phyloP scores from a whole-genome alignment of 2,797 vertebrate species.

The Coreius guichenoti region DNA sequence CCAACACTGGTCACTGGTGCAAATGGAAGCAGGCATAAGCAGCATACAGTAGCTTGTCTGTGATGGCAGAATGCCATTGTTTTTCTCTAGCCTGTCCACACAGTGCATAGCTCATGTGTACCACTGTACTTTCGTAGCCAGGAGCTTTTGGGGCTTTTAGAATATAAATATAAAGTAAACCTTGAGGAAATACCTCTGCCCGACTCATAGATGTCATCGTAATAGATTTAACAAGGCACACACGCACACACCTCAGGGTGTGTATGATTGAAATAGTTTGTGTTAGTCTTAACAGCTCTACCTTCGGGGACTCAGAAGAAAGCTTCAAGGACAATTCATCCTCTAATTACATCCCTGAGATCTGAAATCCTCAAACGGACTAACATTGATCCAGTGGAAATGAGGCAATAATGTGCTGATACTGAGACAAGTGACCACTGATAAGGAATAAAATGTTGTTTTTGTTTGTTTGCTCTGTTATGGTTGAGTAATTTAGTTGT shows the following conservation, averaged over 20 bases:
- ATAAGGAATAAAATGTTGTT: neutral
- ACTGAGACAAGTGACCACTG: slow-evolving; percentile 3
- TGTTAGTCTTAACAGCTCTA: slow-evolving; percentile 2
- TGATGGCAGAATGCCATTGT: neutral
- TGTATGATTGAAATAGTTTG: slow-evolving; percentile 6
- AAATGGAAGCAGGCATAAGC: neutral
- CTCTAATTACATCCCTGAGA: slow-evolving; percentile 18
- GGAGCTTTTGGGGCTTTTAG: neutral
- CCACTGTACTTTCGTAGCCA: neutral
- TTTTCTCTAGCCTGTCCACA: neutral
- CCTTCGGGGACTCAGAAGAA: slow-evolving; percentile 5
- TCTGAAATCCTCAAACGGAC: slow-evolving; percentile 2
- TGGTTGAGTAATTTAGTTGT: neutral
- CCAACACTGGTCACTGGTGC: neutral
- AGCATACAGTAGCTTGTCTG: neutral
- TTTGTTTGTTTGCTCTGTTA: neutral
- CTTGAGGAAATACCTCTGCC: neutral
- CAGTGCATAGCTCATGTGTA: neutral
- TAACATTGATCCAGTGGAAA: slow-evolving; percentile 17
- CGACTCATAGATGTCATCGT: neutral
- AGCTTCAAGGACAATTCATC: slow-evolving; percentile 26
- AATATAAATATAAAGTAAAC: neutral
- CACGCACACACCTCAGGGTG: neutral
- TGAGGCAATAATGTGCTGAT: neutral
- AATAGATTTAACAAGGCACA: neutral